Evolutionary conservation across 2,797 vertebrate species (phyloP).

Genomic region (Anguilla marmorata): DNA sequence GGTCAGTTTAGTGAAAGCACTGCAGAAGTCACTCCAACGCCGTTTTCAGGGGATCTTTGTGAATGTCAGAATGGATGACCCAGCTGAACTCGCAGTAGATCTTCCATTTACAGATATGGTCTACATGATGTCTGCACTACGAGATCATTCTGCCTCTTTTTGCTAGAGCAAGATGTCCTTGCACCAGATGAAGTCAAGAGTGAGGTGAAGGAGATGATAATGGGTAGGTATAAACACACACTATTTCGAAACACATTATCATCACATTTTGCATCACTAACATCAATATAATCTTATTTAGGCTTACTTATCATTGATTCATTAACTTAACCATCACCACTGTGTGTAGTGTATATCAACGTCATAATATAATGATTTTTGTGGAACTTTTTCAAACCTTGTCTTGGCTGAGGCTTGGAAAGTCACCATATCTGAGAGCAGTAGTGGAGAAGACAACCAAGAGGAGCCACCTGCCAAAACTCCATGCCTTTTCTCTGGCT

Average conservation of each 20-base stretch:
- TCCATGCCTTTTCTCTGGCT: slow-evolving; percentile 36
- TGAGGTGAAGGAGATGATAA: not conserved
- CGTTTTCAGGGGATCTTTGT: not conserved
- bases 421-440: slow-evolving; percentile 25
- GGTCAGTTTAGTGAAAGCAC: slow-evolving; percentile 18
- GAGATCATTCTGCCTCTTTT: too few relatives aligned
- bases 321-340: slow-evolving; percentile 13
- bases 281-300: slow-evolving; percentile 17
- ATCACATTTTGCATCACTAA: slow-evolving; percentile 17
- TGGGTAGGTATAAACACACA: not conserved
- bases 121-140: too few relatives aligned
- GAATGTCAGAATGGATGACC: slow-evolving; percentile 36
- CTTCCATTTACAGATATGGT: too few relatives aligned
- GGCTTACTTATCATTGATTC: not conserved
- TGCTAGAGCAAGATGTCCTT: too few relatives aligned
- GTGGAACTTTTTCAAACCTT: slow-evolving; percentile 27
- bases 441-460: slow-evolving; percentile 28
- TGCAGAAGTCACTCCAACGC: slow-evolving; percentile 34
- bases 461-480: slow-evolving; percentile 30
- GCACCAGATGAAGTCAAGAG: too few relatives aligned
- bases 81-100: slow-evolving; percentile 10
- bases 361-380: slow-evolving; percentile 20
- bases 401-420: slow-evolving; percentile 17
- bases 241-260: not conserved
- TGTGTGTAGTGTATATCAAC: not conserved